These are phyloP conservation scores for Neocrepidodera transversa DNA, from an alignment of 2,888 invertebrate species.

Conservation along the genomic window DNA sequence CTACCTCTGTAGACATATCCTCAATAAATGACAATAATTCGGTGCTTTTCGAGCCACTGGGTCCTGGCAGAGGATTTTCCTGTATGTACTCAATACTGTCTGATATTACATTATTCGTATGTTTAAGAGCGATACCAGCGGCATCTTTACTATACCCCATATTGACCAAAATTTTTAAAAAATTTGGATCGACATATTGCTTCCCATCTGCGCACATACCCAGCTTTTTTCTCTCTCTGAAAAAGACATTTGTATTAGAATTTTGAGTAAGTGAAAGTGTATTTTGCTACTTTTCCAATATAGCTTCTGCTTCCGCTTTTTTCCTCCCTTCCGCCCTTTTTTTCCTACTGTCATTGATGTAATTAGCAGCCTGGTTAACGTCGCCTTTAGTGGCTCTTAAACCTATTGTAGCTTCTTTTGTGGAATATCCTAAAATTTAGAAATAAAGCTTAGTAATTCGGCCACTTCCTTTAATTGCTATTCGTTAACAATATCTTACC, in stretches of 20 bases:
- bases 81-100: constrained; percentile 71
- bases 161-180: constrained; percentile 64
- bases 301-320: constrained; percentile 63
- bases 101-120: constrained; percentile 73
- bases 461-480: background rate
- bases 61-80: constrained; percentile 64
- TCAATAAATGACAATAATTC: constrained; percentile 53
- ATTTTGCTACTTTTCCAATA: constrained; percentile 56
- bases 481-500: constrained; percentile 55
- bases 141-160: constrained; percentile 74
- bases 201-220: constrained; percentile 70
- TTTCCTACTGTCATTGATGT: constrained; percentile 66
- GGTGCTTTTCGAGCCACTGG: constrained; percentile 57
- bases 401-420: constrained; percentile 73
- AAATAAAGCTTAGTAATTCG: too few species aligned
- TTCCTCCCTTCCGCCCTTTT: constrained; percentile 62
- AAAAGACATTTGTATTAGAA: too few species aligned
- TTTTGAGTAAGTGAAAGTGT: too few species aligned
- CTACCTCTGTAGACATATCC: constrained; percentile 56
- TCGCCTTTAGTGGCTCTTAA: constrained; percentile 68
- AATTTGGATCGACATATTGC: constrained; percentile 62
- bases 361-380: constrained; percentile 69
- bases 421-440: constrained; percentile 68
- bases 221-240: constrained; percentile 62
- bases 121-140: constrained; percentile 69